These are phyloP conservation scores for Chaetodon trifascialis DNA, from an alignment of 2,113 vertebrate genomes.

Conservation along the genomic window DNA sequence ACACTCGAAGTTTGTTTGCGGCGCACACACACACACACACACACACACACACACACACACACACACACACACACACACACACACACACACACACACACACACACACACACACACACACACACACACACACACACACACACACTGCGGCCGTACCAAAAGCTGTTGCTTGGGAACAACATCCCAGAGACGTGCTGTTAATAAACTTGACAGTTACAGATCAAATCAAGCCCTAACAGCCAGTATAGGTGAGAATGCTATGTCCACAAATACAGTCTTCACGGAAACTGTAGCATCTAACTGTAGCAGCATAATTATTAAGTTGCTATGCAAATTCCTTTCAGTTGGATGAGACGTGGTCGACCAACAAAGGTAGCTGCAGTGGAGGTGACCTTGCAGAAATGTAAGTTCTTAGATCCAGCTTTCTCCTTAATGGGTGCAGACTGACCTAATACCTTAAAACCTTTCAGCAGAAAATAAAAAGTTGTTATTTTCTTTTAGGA, in stretches of 20 bases:
- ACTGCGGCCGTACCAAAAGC: constrained; percentile 56
- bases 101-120: too few relatives aligned
- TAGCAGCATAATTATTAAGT: background rate
- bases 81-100: too few relatives aligned
- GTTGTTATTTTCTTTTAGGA: background rate
- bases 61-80: too few relatives aligned
- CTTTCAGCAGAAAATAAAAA: background rate
- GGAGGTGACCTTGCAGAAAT: background rate
- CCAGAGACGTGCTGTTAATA: constrained; percentile 49
- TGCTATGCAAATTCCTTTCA: constrained; percentile 15
- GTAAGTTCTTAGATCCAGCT: background rate
- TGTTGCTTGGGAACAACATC: constrained; percentile 62
- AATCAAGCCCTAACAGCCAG: constrained; percentile 26
- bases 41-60: too few relatives aligned
- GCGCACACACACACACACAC: too few relatives aligned
- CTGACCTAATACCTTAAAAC: background rate
- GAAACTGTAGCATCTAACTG: constrained; percentile 5
- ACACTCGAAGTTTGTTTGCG: constrained; percentile 52
- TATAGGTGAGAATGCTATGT: constrained; percentile 15
- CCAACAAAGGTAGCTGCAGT: background rate
- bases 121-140: constrained; percentile 37
- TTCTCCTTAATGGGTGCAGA: background rate
- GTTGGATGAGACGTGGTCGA: background rate
- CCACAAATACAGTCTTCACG: constrained; percentile 28
- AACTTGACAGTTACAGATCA: constrained; percentile 49